These are phyloP conservation scores for Sitta europaea DNA, from an alignment of 2,113 vertebrate genomes.

Conservation along the genomic window DNA sequence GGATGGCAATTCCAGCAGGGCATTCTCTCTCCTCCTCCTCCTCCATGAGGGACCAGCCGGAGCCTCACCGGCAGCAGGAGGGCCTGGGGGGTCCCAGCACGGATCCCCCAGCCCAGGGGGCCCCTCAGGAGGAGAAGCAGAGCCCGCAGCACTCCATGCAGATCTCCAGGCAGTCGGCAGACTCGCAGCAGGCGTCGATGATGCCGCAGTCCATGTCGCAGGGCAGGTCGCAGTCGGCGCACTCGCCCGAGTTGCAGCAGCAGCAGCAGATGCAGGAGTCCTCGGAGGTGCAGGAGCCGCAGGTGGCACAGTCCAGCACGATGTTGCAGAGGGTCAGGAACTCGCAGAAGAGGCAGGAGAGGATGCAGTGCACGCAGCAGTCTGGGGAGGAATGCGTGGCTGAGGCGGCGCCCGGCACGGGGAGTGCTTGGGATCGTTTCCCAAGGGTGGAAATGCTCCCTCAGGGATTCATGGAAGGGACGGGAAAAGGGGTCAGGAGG, in stretches of 20 bases:
- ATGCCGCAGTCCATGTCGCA: slow-evolving; percentile 99
- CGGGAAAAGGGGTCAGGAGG: not conserved
- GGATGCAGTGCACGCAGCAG: slow-evolving; percentile 97
- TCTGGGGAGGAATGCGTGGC: slow-evolving; percentile 61
- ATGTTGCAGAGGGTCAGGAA: slow-evolving; percentile 97
- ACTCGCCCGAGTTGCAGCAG: slow-evolving; percentile 90
- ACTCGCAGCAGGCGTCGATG: slow-evolving; percentile 98
- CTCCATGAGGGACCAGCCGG: fast-evolving
- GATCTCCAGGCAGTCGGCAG: slow-evolving; percentile 97
- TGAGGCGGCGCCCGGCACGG: fast-evolving
- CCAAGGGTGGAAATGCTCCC: not conserved
- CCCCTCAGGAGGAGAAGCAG: slow-evolving; percentile 93
- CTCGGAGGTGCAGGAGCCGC: slow-evolving; percentile 90
- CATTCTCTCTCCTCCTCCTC: not conserved
- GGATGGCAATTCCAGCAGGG: not conserved
- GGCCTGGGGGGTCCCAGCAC: not conserved
- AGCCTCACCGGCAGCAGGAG: fast-evolving
- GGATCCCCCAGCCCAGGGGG: fast-evolving
- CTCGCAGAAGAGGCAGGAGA: slow-evolving; percentile 98
- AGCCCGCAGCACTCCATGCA: slow-evolving; percentile 99
- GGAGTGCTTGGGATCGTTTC: not conserved
- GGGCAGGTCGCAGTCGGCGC: slow-evolving; percentile 92
- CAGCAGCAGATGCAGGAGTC: slow-evolving; percentile 95
- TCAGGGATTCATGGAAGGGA: not conserved
- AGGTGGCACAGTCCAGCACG: slow-evolving; percentile 94